Evolutionary conservation across 2,888 invertebrate genomes (phyloP), one percentile per base, ranked within the genome.

Genomic region (Scaptodrosophila latifasciaeformis): DNA sequence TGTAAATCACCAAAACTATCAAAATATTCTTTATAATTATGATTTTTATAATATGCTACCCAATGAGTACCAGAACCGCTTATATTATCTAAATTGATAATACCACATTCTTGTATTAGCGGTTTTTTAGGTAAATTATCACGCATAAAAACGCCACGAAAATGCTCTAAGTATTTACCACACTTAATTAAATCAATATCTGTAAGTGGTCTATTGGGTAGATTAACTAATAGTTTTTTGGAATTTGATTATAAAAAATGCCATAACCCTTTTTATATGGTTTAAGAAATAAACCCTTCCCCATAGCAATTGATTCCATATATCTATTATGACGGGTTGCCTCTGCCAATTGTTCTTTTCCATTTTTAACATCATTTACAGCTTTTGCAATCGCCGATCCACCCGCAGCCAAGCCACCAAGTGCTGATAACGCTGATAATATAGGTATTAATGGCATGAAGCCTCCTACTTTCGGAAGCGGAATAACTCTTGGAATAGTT

Each of bases 251-350:
- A 31, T 31, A 31, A 51, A 15, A 31, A 10, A 31, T 5, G 5
- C 27, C 27, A 27, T 27, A 51, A 6, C 54, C 51, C 39, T 55
- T 58, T 43, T 61, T 77, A 49, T 82, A 71, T 44, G 79, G 76
- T 58, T 77, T 78, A 4, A 84, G 50, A 62, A 62, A 72, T 27
- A 83, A 30, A 5, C 83, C 83, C 42, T 78, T 82, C 3, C 84
- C 83, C 21, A 83, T 46, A 18, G 78, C 82, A 37, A 83, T 81
- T 39, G 77, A 62, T 71, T 86, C 85, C 82, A 85, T 84, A n/a
- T 57, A 61, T 62, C 68, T 55, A 62, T 86, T 85, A 56, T 84
- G 84, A 3, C 82, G 66, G 44, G 69, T 49, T 18, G 57, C 65
- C 65, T 86, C 83, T 13, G 62, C 53, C 34, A 82, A 76, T 50